phyloP scores from a whole-genome alignment of 2,888 invertebrate species.

The Rhagonycha fulva region DNA sequence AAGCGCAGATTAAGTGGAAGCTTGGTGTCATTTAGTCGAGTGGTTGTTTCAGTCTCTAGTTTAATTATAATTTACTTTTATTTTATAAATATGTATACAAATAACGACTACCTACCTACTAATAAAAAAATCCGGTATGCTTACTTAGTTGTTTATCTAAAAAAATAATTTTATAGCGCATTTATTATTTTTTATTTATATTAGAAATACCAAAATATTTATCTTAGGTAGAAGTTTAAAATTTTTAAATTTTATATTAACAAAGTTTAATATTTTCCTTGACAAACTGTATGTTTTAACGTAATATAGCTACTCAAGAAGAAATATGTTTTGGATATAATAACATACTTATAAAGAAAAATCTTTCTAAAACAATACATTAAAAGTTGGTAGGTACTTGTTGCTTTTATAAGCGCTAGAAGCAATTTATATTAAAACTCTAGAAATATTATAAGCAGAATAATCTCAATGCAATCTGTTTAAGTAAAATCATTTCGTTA shows the following conservation, averaged over 20 bases:
- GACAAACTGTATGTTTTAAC: background rate
- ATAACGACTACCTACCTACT: background rate
- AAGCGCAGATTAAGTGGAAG: background rate
- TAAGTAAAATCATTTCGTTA: background rate
- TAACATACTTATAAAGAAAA: background rate
- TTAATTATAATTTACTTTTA: background rate
- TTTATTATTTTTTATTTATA: background rate
- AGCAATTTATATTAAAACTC: background rate
- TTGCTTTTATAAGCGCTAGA: background rate
- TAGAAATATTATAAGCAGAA: background rate
- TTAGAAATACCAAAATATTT: background rate
- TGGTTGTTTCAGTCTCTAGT: background rate
- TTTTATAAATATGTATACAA: background rate
- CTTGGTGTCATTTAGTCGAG: background rate
- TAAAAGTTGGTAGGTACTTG: background rate
- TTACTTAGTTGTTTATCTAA: background rate
- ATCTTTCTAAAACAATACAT: background rate
- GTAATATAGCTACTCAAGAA: background rate
- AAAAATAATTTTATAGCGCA: background rate
- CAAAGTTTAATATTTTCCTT: background rate
- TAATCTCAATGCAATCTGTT: background rate
- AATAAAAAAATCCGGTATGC: background rate
- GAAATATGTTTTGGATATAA: background rate
- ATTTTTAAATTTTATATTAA: background rate
- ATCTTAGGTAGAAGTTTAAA: background rate